Evolutionary conservation across 2,797 vertebrate genomes (phyloP), one percentile per base, ranked within the genome.

Genomic region (Sebastes hubbsi): DNA sequence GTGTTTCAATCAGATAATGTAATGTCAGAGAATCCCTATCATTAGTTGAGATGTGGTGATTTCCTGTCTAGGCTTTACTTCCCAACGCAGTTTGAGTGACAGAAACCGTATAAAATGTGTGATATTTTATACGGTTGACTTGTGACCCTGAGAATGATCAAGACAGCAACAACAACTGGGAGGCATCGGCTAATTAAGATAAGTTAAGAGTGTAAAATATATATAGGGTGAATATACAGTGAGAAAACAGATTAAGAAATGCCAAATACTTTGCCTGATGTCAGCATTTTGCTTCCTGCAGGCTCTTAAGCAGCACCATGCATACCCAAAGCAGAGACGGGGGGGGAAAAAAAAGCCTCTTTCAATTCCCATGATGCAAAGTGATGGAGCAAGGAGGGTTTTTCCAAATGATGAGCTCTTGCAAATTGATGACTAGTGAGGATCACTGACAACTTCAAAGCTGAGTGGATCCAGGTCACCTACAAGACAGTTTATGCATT

Each of bases 381-480:
- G 74, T 62, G 69, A 87, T 59, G 79, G 81, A 87, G 89, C 81
- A 63, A 20, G 54, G 84, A 65, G 75, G 78, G 71, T 77, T 86
- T 89, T 92, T 83, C 76, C 74, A 88, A 93, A 91, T 80, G 87
- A 90, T 93, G 86, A 88, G 89, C 90, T 82, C 87, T 78, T 84
- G 76, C 84, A 94, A 94, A 91, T 65, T 94, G 92, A 95, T 94
- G 93, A 95, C 91, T 85, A 75, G 87, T 70, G 74, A 84, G 88
- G 87, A 94, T 93, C 88, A 80, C 87, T 81, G 82, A 91, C 63
- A 83, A 93, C 92, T 93, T 93, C 90, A 95, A 95, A 94, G 94
- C 84, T 52, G 59, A 46, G 78, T 72, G 74, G 88, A 94, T 94
- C 88, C 88, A 93, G 94, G 94, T 94, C 94, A 93, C 89, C 86